A percentile compares a stretch with the other conserved stretches of the same genome.
Conservation (phyloP, 2,113 vertebrate genomes). For the Sander vitreus region DNA sequence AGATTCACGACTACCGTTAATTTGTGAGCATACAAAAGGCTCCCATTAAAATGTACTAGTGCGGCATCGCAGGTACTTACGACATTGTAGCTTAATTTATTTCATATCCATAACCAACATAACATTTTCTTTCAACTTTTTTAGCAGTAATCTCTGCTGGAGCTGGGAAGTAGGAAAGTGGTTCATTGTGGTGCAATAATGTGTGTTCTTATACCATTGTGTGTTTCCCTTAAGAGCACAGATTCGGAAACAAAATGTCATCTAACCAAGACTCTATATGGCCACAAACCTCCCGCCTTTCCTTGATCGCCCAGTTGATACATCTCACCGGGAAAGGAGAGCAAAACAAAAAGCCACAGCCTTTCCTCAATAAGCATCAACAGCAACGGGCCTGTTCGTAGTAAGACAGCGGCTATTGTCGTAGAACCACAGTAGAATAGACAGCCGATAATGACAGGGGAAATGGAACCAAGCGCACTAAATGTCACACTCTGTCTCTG, state of each 20-base stretch:
- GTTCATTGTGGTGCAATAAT: neutral
- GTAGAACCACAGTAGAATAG: slow-evolving; percentile 55
- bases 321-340: slow-evolving; percentile 42
- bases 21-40: no score
- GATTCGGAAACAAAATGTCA: slow-evolving; percentile 19
- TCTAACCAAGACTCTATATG: slow-evolving; percentile 5
- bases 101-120: no score
- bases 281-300: slow-evolving; percentile 15
- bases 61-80: no score
- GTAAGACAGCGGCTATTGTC: slow-evolving; percentile 59
- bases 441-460: slow-evolving; percentile 70
- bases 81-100: no score
- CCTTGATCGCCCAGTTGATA: slow-evolving; percentile 28
- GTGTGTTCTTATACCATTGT: neutral
- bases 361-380: slow-evolving; percentile 51
- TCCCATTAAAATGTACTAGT: no score
- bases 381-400: slow-evolving; percentile 54
- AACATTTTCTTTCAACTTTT: no score
- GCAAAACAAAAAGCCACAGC: slow-evolving; percentile 17
- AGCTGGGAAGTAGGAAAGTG: neutral
- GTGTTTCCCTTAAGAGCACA: neutral
- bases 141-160: neutral
- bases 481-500: slow-evolving; percentile 71
- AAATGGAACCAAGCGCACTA: slow-evolving; percentile 68
- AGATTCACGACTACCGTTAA: neutral